Evolutionary conservation across 2,888 invertebrate genomes (phyloP), one percentile per base, ranked within the genome.

Genomic region (Oscheius myriophilus): DNA sequence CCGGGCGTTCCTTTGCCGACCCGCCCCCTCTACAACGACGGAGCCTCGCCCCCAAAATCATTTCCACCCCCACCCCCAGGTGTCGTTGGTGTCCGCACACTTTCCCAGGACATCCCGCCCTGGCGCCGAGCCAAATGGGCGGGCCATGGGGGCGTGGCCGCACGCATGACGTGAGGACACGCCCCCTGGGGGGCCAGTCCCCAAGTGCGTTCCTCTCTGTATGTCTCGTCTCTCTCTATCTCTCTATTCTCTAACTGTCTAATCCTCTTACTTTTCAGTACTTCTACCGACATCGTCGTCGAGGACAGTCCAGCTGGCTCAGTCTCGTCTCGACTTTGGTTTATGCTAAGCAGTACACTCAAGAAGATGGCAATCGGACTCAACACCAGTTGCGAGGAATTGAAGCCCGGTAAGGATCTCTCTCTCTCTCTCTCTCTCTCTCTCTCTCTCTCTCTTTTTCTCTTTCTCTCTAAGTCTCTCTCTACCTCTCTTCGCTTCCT

Each of bases 351-450:
- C 26, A 39, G 26, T 39, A 25, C 49, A n/a, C 23, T 61, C 16
- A 61, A 61, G n/a, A n/a, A n/a, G 25, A 61, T 61, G 61, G 61
- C 61, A 18, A 49, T 61, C 25, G 61, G 61, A 25, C 25, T 49
- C 26, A 18, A n/a, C 11, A 18, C 26, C 14, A 61, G 49, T 49
- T 49, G 61, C 46, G 49, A 61, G 61, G 33, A 33, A 33, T 33
- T 33, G 33, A 33, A 33, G 33, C 33, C 33, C 33, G 33, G 33
- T 33, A 6, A 33, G 33, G n/a, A 6, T 33, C 9, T 33, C 33
- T 9, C 33, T 33, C 33, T 33, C 33, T 33, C 9, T 33, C 33
- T 33, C 33, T 33, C 33, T 6, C 33, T 9, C 33, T 33, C 33
- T 33, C 33, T 33, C 33, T 9, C 33, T 33, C 33, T 33, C 39